phyloP scores from a whole-genome alignment of 2,113 vertebrate genomes.

The Gambusia holbrooki region DNA sequence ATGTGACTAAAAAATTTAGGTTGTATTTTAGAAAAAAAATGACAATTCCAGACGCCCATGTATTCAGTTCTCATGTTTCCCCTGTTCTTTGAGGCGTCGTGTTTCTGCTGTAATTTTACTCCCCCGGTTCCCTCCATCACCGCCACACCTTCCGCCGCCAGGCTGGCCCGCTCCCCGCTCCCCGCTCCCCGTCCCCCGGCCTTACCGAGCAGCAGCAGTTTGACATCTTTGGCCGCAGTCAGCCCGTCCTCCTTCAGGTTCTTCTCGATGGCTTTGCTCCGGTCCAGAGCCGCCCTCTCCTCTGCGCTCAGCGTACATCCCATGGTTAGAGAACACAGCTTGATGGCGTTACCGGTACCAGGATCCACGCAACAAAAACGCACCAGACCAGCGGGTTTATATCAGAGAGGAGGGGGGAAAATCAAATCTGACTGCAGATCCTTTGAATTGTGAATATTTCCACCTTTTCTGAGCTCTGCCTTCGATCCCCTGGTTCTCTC shows the following conservation, averaged over 20 bases:
- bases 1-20: background rate
- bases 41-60: background rate
- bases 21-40: background rate
- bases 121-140: background rate
- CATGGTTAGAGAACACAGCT: constrained; percentile 81
- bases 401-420: background rate
- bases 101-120: background rate
- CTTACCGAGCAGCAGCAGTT: constrained; percentile 96
- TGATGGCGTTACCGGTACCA: constrained; percentile 58
- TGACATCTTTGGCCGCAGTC: constrained; percentile 94
- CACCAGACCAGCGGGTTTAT: constrained; percentile 5
- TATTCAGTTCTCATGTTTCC: background rate
- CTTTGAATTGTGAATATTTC: constrained; percentile 27
- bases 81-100: background rate
- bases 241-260: constrained; percentile 97
- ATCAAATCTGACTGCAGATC: constrained; percentile 44
- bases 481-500: constrained; percentile 47
- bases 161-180: background rate
- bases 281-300: constrained; percentile 94
- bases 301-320: constrained; percentile 98
- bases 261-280: constrained; percentile 97
- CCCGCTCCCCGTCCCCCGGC: too few relatives aligned
- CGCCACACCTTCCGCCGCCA: background rate
- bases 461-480: constrained; percentile 17
- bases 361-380: constrained; percentile 43